A percentile compares a stretch with the other conserved stretches of the same genome.
These are phyloP conservation scores for Ennomos erosarius DNA, from an alignment of 2,888 invertebrate genomes.

Conservation along the genomic window DNA sequence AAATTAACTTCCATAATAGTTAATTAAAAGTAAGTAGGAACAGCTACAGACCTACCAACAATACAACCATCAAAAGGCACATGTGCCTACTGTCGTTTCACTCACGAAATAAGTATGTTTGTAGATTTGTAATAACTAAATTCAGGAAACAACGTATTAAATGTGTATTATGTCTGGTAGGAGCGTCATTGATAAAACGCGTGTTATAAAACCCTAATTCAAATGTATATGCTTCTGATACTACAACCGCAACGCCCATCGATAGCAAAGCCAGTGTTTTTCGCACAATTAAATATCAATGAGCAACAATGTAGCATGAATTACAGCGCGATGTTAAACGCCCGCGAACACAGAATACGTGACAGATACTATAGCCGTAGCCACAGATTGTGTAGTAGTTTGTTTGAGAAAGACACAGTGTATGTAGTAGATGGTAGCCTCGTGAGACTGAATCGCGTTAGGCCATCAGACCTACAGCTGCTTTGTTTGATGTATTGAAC, in stretches of 20 bases:
- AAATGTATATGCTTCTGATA: slow-evolving; percentile 24
- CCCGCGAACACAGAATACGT: slow-evolving; percentile 25
- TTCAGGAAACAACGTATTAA: too few species aligned
- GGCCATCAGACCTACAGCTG: slow-evolving; percentile 63
- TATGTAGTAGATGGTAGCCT: slow-evolving; percentile 46
- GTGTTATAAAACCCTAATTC: slow-evolving; percentile 30
- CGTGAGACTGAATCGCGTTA: slow-evolving; percentile 59
- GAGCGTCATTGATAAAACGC: slow-evolving; percentile 20
- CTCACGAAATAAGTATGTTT: too few species aligned
- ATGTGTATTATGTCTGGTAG: too few species aligned
- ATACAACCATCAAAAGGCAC: too few species aligned
- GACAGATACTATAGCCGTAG: slow-evolving; percentile 8
- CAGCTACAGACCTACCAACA: too few species aligned
- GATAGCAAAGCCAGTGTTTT: slow-evolving; percentile 44
- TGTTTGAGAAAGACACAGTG: slow-evolving; percentile 2
- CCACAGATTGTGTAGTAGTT: slow-evolving; percentile 10
- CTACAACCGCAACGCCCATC: slow-evolving; percentile 25
- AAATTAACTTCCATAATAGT: too few species aligned
- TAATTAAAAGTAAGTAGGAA: too few species aligned
- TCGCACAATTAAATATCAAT: slow-evolving; percentile 77
- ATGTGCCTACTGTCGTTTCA: too few species aligned
- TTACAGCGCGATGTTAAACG: slow-evolving; percentile 46
- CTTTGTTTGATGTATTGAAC: slow-evolving; percentile 54
- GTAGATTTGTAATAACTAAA: too few species aligned
- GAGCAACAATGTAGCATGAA: slow-evolving; percentile 67